Evolutionary conservation across 1,140 invertebrate genomes (phyloP).

Genomic region (Drosophila parvula): DNA sequence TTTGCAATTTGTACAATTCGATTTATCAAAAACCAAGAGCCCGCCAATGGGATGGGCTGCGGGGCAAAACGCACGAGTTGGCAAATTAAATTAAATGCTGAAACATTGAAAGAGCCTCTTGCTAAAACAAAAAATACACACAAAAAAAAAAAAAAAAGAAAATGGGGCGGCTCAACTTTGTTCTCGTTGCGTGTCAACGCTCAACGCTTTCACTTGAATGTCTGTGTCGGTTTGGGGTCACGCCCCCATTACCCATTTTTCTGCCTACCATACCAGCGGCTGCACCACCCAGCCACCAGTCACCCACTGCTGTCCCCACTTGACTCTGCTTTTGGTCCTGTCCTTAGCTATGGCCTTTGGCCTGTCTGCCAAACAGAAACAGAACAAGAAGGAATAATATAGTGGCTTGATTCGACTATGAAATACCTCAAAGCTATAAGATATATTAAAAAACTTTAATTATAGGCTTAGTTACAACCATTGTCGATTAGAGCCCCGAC

Average conservation of each 20-base stretch:
- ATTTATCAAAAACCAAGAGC: conserved; percentile 52
- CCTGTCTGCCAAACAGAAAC: conserved; percentile 59
- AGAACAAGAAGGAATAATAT: conserved; percentile 11
- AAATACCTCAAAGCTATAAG: not conserved
- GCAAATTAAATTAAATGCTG: conserved; percentile 73
- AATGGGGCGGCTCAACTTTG: conserved; percentile 40
- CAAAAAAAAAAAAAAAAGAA: conserved; percentile 6
- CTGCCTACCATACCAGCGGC: conserved; percentile 9
- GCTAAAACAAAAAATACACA: too few relatives aligned
- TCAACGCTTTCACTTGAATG: conserved; percentile 76
- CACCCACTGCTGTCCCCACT: conserved; percentile 29
- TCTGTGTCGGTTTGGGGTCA: conserved; percentile 73
- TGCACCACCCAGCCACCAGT: conserved; percentile 10
- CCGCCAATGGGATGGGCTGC: not conserved
- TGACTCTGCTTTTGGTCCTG: conserved; percentile 38
- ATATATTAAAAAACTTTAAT: not conserved
- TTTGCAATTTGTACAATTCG: conserved; percentile 81
- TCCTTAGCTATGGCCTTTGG: conserved; percentile 46
- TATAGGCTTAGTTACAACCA: not conserved
- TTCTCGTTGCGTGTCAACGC: conserved; percentile 70
- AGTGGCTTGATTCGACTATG: not conserved
- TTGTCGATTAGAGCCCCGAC: not conserved
- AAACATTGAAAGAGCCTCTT: conserved; percentile 41
- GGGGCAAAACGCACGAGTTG: conserved; percentile 60
- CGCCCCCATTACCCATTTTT: conserved; percentile 62